Evolutionary conservation across 2,113 vertebrate species (phyloP).

Genomic region (Sardina pilchardus): DNA sequence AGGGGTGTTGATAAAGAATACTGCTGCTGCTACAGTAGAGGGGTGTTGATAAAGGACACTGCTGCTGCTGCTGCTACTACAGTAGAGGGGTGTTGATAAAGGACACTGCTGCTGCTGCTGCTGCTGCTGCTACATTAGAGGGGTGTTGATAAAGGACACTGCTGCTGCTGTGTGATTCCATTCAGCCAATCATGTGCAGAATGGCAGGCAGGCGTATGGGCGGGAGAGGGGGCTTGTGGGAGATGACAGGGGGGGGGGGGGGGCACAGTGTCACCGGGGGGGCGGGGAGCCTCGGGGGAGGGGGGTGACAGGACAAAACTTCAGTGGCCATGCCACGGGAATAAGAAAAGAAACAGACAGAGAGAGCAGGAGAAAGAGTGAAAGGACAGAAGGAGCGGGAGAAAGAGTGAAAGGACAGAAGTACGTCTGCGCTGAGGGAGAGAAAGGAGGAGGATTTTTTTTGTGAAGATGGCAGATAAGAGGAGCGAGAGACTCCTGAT

Average conservation of each 20-base stretch:
- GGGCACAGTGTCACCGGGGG: neutral
- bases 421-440: conserved; percentile 18
- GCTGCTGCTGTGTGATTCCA: conserved; percentile 31
- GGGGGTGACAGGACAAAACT: conserved; percentile 3
- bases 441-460: conserved; percentile 23
- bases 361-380: neutral
- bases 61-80: too few relatives aligned
- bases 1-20: too few relatives aligned
- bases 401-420: neutral
- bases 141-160: neutral
- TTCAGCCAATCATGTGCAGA: conserved; percentile 39
- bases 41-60: neutral
- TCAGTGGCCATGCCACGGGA: neutral
- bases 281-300: too few relatives aligned
- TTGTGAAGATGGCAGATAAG: conserved; percentile 57
- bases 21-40: too few relatives aligned
- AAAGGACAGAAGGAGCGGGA: neutral
- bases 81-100: too few relatives aligned
- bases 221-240: conserved; percentile 34
- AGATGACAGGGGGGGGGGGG: conserved; percentile 22
- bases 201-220: neutral
- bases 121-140: too few relatives aligned
- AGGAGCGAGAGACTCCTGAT: conserved; percentile 50
- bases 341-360: conserved; percentile 31
- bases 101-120: too few relatives aligned